phyloP scores from a whole-genome alignment of 2,113 vertebrate genomes.

The Oryzias melastigma region DNA sequence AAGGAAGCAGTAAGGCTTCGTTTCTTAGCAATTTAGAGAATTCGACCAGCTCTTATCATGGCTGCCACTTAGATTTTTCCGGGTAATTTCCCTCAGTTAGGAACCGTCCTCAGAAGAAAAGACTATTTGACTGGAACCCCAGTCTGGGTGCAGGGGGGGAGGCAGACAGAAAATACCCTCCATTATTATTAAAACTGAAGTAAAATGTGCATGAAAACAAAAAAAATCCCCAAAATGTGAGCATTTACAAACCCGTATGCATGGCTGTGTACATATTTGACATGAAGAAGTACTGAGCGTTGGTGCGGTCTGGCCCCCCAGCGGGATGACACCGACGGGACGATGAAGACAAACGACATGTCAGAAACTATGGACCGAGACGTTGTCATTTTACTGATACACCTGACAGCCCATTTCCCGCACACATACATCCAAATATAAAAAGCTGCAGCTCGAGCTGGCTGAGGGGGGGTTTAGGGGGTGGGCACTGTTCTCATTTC shows the following conservation, averaged over 20 bases:
- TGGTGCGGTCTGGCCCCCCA: constrained; percentile 32
- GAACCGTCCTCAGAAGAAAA: no score
- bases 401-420: constrained; percentile 51
- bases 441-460: constrained; percentile 15
- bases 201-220: not conserved
- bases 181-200: no score
- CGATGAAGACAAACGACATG: constrained; percentile 72
- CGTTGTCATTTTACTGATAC: constrained; percentile 65
- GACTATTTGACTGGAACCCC: no score
- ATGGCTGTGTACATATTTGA: constrained; percentile 15
- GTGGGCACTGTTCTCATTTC: constrained; percentile 41
- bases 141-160: no score
- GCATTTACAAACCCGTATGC: not conserved
- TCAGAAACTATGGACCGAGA: constrained; percentile 64
- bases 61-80: no score
- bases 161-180: no score
- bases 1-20: no score
- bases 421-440: constrained; percentile 18
- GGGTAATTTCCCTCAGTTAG: no score
- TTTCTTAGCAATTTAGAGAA: no score
- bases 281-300: constrained; percentile 16
- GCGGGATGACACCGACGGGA: constrained; percentile 55
- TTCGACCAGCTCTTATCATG: no score
- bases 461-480: not conserved
- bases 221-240: not conserved